Base-by-base conservation (phyloP, 2,888 invertebrate genomes). In the Aleiodes leptofemur region DNA sequence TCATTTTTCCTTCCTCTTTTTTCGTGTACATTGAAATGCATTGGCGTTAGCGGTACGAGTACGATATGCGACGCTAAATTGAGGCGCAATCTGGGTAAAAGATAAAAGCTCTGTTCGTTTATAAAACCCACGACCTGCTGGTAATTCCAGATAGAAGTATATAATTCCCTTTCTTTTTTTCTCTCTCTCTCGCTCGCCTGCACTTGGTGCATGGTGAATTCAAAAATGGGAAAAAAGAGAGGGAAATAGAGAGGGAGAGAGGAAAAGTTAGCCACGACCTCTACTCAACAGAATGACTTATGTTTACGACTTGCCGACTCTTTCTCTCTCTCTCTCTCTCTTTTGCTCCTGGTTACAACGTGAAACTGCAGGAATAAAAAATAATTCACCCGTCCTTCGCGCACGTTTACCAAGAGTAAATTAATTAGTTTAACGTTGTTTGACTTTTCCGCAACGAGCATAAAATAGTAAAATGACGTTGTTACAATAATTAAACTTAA, bases 41-140 rank as follows among this genome's bases (percentile, higher is more conserved):
- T 73, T 51, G 57, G 50, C 48, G 56, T 23, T 29, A 56, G 55
- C 38, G 43, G 38, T 48, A 51, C 23, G 38, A 53, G 31, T 9
- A 69, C 71, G 69, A 69, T 56, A 71, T 74, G 68, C 53, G 72
- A 72, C 76, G 77, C 78, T 78, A 82, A 82, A 83, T 83, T 81
- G 79, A 82, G 77, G 79, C 66, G 81, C 81, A 82, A 84, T 82
- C 81, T 80, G 77, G 70, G 73, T 57, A 76, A 72, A 77, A 82
- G 82, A 81, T 82, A 81, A 82, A 81, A 82, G 81, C 79, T 80
- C 77, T 79, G 80, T 83, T 82, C 82, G 81, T 82, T 84, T 81
- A 81, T 74, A 75, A 78, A 82, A 80, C 78, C 80, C 57, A 78
- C 80, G 66, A 78, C 73, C 77, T 72, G 72, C 50, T 71, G 76